These are phyloP conservation scores for Halcyon malimbica DNA, from an alignment of 2,113 vertebrate species.

Conservation along the genomic window DNA sequence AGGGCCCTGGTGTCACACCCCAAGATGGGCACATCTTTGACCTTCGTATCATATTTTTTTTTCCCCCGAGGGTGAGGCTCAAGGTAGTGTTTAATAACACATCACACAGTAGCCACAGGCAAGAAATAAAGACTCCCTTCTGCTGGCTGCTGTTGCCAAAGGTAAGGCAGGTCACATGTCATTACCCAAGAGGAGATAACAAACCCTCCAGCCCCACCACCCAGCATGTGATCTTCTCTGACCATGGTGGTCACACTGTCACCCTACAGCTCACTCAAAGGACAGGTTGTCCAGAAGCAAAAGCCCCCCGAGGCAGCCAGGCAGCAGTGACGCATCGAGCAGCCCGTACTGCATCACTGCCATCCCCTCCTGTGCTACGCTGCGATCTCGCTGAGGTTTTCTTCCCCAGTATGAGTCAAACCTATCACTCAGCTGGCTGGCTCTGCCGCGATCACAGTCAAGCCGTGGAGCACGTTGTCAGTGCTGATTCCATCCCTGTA, in stretches of 20 bases:
- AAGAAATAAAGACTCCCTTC: background rate
- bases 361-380: background rate
- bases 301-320: background rate
- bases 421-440: background rate
- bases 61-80: background rate
- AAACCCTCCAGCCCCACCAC: background rate
- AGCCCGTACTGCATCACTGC: slow-evolving; percentile 13
- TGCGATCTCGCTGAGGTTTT: background rate
- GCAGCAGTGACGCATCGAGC: background rate
- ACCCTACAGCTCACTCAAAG: background rate
- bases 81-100: background rate
- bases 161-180: background rate
- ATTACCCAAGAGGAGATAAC: background rate
- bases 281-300: background rate
- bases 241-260: background rate
- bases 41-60: background rate
- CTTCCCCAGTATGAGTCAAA: background rate
- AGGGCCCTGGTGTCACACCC: background rate
- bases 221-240: background rate
- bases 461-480: background rate
- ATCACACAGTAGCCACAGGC: background rate
- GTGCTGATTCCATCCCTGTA: background rate
- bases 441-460: background rate
- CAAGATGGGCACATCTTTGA: background rate
- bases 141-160: background rate